Evolutionary conservation across 2,113 vertebrate species (phyloP).

Genomic region (Thomomys bottae): DNA sequence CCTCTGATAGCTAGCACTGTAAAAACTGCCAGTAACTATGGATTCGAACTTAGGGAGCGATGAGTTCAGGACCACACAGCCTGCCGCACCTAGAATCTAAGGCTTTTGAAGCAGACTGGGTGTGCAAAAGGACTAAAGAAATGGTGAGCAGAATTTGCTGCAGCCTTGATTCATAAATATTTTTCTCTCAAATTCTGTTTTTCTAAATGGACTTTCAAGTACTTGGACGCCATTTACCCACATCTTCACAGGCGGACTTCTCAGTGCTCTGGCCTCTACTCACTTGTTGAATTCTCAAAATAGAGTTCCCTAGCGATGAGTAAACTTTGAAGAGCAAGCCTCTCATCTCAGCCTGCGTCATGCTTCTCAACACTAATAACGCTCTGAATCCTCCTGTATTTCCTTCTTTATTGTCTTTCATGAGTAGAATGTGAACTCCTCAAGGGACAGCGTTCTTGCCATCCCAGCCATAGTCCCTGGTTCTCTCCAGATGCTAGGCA

Average conservation of each 20-base stretch:
- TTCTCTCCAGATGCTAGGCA: not conserved
- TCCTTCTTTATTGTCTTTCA: not conserved
- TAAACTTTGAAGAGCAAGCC: not conserved
- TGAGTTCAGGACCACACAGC: not conserved
- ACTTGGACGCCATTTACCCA: not conserved
- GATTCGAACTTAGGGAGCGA: not conserved
- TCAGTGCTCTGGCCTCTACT: not conserved
- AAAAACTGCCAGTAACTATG: not conserved
- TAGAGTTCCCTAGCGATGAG: not conserved
- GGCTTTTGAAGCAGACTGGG: not conserved
- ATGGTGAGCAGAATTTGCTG: not conserved
- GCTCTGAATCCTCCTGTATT: not conserved
- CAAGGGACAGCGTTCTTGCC: not conserved
- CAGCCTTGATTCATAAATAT: not conserved
- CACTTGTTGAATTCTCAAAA: not conserved
- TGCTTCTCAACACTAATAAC: not conserved
- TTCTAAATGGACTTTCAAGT: constrained; percentile 1
- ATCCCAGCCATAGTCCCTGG: not conserved
- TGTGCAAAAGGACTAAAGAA: not conserved
- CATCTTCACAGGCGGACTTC: not conserved
- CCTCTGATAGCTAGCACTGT: not conserved
- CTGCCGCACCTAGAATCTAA: not conserved
- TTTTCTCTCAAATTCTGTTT: not conserved
- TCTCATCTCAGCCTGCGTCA: not conserved
- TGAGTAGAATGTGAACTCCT: not conserved